A percentile compares a stretch with the other conserved stretches of the same genome.
Conservation (phyloP, 2,113 vertebrate species). For the Sarotherodon lohbergeri region DNA sequence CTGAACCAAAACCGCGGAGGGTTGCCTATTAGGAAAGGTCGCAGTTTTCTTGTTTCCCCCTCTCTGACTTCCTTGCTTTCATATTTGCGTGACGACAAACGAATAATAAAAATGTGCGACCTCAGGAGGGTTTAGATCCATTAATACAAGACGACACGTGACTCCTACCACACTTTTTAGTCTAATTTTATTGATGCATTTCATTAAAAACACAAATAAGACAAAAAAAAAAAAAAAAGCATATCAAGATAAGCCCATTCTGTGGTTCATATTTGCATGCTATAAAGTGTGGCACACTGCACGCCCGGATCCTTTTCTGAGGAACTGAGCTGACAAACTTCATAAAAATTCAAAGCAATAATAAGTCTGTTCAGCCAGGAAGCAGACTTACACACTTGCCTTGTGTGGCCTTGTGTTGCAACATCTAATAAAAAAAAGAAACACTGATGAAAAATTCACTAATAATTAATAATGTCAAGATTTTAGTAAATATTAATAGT, state of each 20-base stretch:
- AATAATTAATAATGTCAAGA: background rate
- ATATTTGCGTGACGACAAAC: background rate
- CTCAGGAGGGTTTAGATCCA: background rate
- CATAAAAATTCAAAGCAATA: background rate
- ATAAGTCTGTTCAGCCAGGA: background rate
- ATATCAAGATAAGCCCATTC: background rate
- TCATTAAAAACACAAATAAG: background rate
- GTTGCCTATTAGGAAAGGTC: background rate
- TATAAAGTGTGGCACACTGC: background rate
- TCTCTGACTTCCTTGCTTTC: background rate
- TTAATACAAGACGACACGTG: background rate
- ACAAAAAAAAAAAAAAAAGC: background rate
- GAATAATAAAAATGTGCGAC: background rate
- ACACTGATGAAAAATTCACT: background rate
- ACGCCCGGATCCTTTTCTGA: background rate
- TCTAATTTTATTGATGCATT: background rate
- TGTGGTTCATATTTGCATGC: background rate
- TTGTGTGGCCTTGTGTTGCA: background rate
- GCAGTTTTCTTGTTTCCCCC: background rate
- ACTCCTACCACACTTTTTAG: background rate
- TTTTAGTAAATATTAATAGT: background rate
- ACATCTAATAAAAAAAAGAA: background rate
- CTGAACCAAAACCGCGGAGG: background rate
- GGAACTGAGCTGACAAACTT: conserved; percentile 9
- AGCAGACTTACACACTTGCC: background rate